Evolutionary conservation across 2,113 vertebrate genomes (phyloP).

Genomic region (Alces alces): DNA sequence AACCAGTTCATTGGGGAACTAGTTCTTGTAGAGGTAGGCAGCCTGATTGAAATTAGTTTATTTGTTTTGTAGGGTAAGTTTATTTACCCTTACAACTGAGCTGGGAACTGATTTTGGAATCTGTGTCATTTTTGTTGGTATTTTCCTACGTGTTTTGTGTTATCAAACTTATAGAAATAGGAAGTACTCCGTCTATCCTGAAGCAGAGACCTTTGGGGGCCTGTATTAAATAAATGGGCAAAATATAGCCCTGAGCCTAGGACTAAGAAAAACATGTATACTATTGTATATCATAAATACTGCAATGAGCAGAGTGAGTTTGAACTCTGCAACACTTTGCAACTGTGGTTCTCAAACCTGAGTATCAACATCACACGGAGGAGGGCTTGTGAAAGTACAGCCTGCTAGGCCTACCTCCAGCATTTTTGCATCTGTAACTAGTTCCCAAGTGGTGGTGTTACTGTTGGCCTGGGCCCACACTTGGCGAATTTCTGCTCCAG

Average conservation of each 20-base stretch:
- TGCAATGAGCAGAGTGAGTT: not conserved
- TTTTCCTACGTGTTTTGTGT: not conserved
- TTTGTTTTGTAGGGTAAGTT: not conserved
- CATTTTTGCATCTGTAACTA: not conserved
- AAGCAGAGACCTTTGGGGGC: not conserved
- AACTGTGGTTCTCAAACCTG: not conserved
- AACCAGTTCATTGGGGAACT: not conserved
- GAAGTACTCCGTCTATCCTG: not conserved
- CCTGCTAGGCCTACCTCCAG: not conserved
- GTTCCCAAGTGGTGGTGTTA: not conserved
- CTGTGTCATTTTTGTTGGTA: not conserved
- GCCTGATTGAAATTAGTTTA: not conserved
- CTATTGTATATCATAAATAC: not conserved
- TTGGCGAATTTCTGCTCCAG: not conserved
- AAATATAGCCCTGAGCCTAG: not conserved
- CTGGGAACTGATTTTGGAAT: not conserved
- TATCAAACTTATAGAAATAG: not conserved
- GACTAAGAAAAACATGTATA: not conserved
- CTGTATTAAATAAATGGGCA: not conserved
- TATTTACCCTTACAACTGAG: not conserved
- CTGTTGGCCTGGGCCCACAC: fast-evolving
- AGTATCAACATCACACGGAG: not conserved
- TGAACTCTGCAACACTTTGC: not conserved
- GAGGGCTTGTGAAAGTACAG: not conserved
- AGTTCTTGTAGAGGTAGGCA: not conserved